These are phyloP conservation scores for Metalampra italica DNA, from an alignment of 2,888 invertebrate species.

Conservation along the genomic window DNA sequence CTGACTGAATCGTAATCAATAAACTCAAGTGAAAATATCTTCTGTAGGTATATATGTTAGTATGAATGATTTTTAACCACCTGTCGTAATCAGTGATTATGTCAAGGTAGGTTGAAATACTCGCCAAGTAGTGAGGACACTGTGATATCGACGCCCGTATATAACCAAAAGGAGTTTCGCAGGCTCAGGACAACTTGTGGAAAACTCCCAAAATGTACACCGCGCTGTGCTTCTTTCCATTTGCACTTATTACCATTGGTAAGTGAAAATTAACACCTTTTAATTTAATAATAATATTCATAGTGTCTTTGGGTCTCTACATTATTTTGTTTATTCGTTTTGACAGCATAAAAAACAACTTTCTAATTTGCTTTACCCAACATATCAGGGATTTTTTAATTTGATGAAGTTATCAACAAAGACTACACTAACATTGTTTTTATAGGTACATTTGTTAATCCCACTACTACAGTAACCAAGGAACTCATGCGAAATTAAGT, in stretches of 20 bases:
- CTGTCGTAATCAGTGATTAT: conserved; percentile 36
- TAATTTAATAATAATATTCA: too few species aligned
- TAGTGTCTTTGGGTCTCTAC: too few species aligned
- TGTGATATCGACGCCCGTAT: conserved; percentile 61
- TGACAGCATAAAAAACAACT: too few species aligned
- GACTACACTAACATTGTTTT: too few species aligned
- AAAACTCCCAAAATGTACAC: conserved; percentile 48
- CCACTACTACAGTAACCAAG: too few species aligned
- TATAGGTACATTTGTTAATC: too few species aligned
- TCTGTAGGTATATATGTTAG: background rate
- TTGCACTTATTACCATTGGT: conserved; percentile 22
- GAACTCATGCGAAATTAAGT: too few species aligned
- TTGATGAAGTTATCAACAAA: too few species aligned
- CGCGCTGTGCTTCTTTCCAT: conserved; percentile 30
- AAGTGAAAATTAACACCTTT: background rate
- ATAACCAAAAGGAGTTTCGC: conserved; percentile 36
- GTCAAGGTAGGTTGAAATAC: conserved; percentile 39
- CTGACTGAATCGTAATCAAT: background rate
- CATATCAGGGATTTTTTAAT: too few species aligned
- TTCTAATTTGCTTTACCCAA: too few species aligned
- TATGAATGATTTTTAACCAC: conserved; percentile 8
- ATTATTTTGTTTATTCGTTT: too few species aligned
- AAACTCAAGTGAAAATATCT: too few species aligned
- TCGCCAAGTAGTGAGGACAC: conserved; percentile 35
- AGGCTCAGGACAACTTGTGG: conserved; percentile 39